Evolutionary conservation across 1,140 invertebrate species (phyloP), one percentile per base, ranked within the genome.

Genomic region (Trachymyrmex septentrionalis): DNA sequence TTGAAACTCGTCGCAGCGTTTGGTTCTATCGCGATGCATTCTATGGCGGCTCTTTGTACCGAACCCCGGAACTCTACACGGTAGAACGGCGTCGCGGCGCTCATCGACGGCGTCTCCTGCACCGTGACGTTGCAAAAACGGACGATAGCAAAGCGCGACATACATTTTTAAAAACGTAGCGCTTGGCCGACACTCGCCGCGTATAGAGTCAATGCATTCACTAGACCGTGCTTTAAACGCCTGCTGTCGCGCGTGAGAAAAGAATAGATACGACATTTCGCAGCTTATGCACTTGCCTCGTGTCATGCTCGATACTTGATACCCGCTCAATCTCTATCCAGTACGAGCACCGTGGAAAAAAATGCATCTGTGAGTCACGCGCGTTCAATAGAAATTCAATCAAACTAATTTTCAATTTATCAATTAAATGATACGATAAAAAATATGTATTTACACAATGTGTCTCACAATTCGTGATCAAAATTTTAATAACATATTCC

Each of bases 121-220:
- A 24, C 21, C 21, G 57, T 27, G 19, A 61, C 38, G 16, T 59
- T 21, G 67, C 55, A 24, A 75, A 61, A 84, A 82, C 27, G n/a
- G 55, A 38, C 48, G 69, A 84, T 75, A 73, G 69, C 14, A 19
- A 75, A 19, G 77, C 69, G 38, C 55, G 69, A 48, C 69, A 84
- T 50, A 84, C 53, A 73, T 84, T 84, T 84, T 84, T 84, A 38
- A 84, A 84, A 84, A 84, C 38, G 14, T 63, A 61, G 19, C 80
- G 55, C 66, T 63, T 55, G 48, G n/a, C 14, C 66, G 48, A 77
- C 57, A 38, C 53, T 7, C 73, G 21, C 21, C n/a, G 19, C 59
- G 24, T 24, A 44, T 21, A 2, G 48, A 71, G 59, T 67, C 69
- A 57, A 84, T 38, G 69, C 38, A 73, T 61, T 50, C 69, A 61